phyloP scores from a whole-genome alignment of 2,888 invertebrate species.

The Limnephilus lunatus region DNA sequence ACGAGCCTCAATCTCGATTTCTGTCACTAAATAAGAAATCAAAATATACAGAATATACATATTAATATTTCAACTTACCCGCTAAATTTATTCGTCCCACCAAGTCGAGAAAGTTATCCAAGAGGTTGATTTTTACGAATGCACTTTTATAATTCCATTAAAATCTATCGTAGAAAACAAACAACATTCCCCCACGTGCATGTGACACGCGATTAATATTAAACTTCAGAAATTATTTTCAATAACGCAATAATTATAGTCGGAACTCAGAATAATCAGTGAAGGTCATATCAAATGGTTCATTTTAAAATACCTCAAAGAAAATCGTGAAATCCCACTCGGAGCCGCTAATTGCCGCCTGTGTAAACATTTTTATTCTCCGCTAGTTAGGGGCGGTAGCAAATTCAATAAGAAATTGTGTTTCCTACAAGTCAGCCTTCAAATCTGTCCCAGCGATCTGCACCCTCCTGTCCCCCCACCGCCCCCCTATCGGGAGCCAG shows the following conservation, averaged over 20 bases:
- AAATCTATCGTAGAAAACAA: background rate
- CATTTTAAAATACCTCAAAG: background rate
- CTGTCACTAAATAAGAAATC: background rate
- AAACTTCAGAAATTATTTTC: background rate
- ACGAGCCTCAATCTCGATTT: too few species aligned
- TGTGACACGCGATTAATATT: background rate
- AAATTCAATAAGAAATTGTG: conserved; percentile 50
- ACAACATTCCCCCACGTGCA: background rate
- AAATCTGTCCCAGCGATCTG: conserved; percentile 31
- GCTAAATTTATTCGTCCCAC: background rate
- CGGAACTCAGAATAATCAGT: background rate
- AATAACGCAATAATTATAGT: background rate
- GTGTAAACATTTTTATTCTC: conserved; percentile 49
- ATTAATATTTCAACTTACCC: background rate
- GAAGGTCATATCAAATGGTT: conserved; percentile 2
- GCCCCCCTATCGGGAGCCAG: conserved; percentile 18
- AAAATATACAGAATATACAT: background rate
- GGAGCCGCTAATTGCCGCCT: conserved; percentile 43
- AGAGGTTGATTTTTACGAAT: background rate
- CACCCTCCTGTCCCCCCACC: background rate
- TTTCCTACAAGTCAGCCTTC: conserved; percentile 26
- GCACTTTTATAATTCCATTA: background rate
- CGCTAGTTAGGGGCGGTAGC: conserved; percentile 39
- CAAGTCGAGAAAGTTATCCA: background rate
- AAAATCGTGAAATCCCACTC: conserved; percentile 34